These are phyloP conservation scores for Synanthedon myopaeformis DNA, from an alignment of 2,888 invertebrate genomes.

Conservation along the genomic window DNA sequence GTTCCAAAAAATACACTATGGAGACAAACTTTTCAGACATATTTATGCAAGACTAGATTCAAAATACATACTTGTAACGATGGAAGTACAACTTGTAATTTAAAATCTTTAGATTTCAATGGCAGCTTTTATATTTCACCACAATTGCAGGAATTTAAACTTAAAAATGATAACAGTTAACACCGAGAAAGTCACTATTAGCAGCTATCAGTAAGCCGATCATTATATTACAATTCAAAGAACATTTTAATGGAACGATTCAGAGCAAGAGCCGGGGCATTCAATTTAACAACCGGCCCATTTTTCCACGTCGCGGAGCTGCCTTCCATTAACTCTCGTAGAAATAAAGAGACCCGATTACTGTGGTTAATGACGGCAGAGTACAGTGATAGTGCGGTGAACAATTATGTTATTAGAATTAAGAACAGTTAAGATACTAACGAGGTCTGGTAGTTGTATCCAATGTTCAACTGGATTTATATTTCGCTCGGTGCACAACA, in stretches of 20 bases:
- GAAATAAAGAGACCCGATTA: conserved; percentile 40
- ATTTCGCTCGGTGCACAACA: no score
- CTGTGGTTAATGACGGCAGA: conserved; percentile 27
- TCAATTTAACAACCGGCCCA: conserved; percentile 28
- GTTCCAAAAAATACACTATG: no score
- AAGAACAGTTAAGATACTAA: background rate
- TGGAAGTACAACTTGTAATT: no score
- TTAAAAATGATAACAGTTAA: background rate
- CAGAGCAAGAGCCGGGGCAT: conserved; percentile 17
- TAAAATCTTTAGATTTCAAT: no score
- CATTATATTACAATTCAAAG: conserved; percentile 38
- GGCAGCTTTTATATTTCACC: no score
- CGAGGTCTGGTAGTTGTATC: no score
- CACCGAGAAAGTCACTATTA: conserved; percentile 4
- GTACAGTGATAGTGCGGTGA: background rate
- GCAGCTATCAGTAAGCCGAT: conserved; percentile 14
- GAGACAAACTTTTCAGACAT: no score
- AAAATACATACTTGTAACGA: no score
- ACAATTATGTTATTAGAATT: background rate
- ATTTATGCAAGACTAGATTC: no score
- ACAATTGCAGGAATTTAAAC: no score
- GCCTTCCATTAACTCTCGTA: conserved; percentile 26
- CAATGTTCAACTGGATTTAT: no score
- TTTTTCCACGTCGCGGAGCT: conserved; percentile 35
- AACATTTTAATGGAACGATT: conserved; percentile 41